These are phyloP conservation scores for Orbicella faveolata DNA, from an alignment of 64 coral and sea anemone species.

Conservation along the genomic window DNA sequence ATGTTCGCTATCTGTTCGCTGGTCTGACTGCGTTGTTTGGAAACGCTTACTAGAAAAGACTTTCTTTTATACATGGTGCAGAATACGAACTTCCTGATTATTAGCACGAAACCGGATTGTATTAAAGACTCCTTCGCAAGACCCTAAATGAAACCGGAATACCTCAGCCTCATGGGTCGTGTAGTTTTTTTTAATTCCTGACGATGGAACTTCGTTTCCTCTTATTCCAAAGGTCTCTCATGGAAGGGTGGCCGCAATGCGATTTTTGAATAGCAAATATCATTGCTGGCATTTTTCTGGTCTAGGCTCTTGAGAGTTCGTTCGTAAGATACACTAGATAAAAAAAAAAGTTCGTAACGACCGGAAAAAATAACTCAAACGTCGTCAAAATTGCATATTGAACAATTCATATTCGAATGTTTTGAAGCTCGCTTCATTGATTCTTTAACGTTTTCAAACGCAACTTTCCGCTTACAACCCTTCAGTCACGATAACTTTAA, in stretches of 20 bases:
- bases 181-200: background rate
- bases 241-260: background rate
- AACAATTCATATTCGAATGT: too few relatives aligned
- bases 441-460: too few relatives aligned
- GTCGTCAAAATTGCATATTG: too few relatives aligned
- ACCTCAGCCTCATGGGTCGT: background rate
- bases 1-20: background rate
- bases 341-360: background rate
- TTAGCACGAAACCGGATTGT: conserved; percentile 2
- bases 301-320: conserved; percentile 15
- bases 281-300: background rate
- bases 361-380: too few relatives aligned
- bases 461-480: too few relatives aligned
- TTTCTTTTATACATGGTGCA: background rate
- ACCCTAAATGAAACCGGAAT: background rate
- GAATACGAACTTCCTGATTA: background rate
- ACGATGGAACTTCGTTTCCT: background rate
- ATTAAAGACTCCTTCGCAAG: background rate
- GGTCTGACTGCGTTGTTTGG: background rate
- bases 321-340: background rate
- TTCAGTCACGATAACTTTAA: too few relatives aligned
- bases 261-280: background rate
- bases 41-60: background rate
- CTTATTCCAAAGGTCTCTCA: background rate
- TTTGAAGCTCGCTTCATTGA: too few relatives aligned